Conservation (phyloP, 2,888 invertebrate species). For the Callimorpha dominula region DNA sequence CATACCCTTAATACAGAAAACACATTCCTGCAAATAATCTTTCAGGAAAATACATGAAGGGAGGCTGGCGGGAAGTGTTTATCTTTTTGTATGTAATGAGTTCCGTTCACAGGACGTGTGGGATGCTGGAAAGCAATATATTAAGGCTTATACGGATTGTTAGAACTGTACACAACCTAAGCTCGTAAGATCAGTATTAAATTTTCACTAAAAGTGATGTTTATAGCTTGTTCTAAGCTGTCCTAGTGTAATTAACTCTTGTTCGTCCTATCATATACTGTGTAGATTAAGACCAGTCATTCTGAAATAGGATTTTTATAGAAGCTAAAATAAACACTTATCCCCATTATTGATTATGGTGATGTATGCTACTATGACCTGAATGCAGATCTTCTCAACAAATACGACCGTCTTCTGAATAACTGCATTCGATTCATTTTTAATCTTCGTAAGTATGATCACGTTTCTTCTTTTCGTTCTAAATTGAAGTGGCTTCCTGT, state of each 20-base stretch:
- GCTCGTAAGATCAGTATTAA: constrained; percentile 22
- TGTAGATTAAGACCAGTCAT: not conserved
- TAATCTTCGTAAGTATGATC: no score
- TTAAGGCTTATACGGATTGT: constrained; percentile 27
- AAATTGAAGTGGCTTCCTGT: no score
- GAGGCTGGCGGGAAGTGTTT: constrained; percentile 17
- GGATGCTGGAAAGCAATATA: constrained; percentile 23
- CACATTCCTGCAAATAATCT: constrained; percentile 9
- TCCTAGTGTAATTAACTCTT: constrained; percentile 3
- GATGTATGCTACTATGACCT: no score
- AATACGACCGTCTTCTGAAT: no score
- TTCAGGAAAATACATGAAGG: constrained; percentile 4
- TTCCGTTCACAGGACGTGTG: constrained; percentile 21
- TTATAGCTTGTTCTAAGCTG: constrained; percentile 1
- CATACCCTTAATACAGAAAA: constrained; percentile 21
- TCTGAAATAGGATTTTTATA: not conserved
- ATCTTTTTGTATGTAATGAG: constrained; percentile 23
- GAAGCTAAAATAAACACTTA: not conserved
- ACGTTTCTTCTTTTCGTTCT: no score
- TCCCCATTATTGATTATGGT: no score
- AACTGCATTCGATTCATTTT: no score
- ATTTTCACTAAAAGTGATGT: constrained; percentile 14
- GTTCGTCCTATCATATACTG: not conserved
- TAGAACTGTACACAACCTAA: constrained; percentile 24
- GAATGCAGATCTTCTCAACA: no score